These are phyloP conservation scores for Trichogramma evanescens DNA, from an alignment of 2,888 invertebrate species.

Conservation along the genomic window DNA sequence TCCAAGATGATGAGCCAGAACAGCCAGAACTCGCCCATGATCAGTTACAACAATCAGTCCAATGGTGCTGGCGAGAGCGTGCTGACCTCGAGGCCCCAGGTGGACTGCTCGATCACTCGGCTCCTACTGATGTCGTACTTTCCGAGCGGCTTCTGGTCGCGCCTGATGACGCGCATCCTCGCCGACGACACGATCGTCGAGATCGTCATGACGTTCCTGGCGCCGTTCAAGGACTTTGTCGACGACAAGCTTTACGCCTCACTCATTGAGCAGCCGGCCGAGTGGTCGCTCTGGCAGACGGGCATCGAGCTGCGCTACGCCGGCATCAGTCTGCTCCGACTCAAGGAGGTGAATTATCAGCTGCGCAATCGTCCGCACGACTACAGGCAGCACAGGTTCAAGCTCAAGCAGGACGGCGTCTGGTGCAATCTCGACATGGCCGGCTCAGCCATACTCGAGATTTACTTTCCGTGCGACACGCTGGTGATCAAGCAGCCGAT, in stretches of 20 bases:
- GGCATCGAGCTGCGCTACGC: conserved; percentile 83
- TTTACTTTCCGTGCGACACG: conserved; percentile 69
- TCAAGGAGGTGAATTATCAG: conserved; percentile 70
- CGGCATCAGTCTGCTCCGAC: conserved; percentile 69
- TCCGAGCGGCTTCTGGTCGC: conserved; percentile 94
- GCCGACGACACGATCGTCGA: conserved; percentile 81
- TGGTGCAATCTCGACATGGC: conserved; percentile 80
- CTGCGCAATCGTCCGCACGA: conserved; percentile 52
- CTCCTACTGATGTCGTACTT: conserved; percentile 92
- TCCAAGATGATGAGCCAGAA: conserved; percentile 43
- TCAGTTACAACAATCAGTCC: conserved; percentile 26
- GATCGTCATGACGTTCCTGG: conserved; percentile 68
- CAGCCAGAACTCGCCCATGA: conserved; percentile 41
- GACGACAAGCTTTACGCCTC: conserved; percentile 57
- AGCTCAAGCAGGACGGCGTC: conserved; percentile 72
- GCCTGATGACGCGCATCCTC: conserved; percentile 83
- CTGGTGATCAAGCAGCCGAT: conserved; percentile 54
- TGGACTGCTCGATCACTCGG: conserved; percentile 60
- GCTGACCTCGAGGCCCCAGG: conserved; percentile 49
- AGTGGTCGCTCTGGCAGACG: conserved; percentile 92
- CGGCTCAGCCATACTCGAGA: conserved; percentile 77
- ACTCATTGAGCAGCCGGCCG: conserved; percentile 64
- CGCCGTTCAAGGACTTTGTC: conserved; percentile 63
- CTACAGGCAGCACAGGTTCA: conserved; percentile 56
- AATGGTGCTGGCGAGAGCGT: conserved; percentile 42